Evolutionary conservation across 2,797 vertebrate genomes (phyloP).

Genomic region (Sciaenops ocellatus): DNA sequence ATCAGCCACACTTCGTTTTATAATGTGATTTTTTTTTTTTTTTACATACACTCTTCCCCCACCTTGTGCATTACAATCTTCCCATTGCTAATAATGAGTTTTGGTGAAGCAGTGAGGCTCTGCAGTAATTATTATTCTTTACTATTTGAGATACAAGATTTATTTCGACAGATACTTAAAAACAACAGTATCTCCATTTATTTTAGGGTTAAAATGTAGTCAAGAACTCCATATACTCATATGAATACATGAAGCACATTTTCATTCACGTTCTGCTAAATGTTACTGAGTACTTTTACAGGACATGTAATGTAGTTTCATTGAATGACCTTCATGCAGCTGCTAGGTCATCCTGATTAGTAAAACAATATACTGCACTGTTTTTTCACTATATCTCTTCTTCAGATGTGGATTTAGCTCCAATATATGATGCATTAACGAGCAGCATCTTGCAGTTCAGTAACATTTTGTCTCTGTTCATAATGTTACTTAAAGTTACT

Average conservation of each 20-base stretch:
- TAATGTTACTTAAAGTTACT: not conserved
- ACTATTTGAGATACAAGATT: not conserved
- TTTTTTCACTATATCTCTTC: too few relatives aligned
- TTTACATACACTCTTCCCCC: not conserved
- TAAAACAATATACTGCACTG: not conserved
- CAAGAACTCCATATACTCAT: not conserved
- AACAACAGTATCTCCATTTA: not conserved
- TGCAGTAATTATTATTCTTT: not conserved
- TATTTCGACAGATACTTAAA: not conserved
- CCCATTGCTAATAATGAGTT: slow-evolving; percentile 14
- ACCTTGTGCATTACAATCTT: slow-evolving; percentile 3
- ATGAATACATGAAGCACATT: not conserved
- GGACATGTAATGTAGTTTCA: not conserved
- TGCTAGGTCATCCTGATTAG: not conserved
- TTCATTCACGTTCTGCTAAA: not conserved
- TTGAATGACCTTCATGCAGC: not conserved
- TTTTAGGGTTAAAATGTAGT: not conserved
- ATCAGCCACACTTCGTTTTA: slow-evolving; percentile 31
- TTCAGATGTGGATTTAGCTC: not conserved
- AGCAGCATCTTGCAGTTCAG: not conserved
- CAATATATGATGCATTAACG: not conserved
- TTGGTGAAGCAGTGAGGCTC: slow-evolving; percentile 12
- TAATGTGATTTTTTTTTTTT: slow-evolving; percentile 24
- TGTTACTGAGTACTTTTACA: not conserved
- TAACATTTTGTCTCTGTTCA: not conserved